Base-by-base conservation (phyloP, 2,888 invertebrate species). In the Diogma glabrata region DNA sequence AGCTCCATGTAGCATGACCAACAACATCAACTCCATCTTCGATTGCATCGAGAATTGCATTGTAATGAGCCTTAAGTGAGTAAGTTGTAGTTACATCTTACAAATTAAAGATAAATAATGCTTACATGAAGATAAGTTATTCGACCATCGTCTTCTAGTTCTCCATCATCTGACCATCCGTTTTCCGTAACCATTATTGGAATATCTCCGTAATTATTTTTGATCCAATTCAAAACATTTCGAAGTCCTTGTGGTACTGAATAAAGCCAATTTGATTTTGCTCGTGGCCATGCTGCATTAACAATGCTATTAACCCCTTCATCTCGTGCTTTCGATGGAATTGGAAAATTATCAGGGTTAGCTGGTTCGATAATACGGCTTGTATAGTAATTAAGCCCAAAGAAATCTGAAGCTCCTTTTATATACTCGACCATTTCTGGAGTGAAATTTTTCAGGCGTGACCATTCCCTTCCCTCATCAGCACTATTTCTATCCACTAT, bases 321-420 rank as follows among this genome's bases (percentile, higher is more conserved):
- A 26, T 46, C 46, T 16, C 24, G 22, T 14, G 14, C 9, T 46
- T 26, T 46, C 7, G 46, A 46, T 38, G 43, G 43, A 20, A 2
- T 10, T 4, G 5, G 16, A 16, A 16, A 38, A 14, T 9, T 5
- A 38, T 3, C 16, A n/a, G 3, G 17, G 19, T 38, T 38, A 19
- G 38, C 38, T 10, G 38, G 16, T 38, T 9, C 10, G 4, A 61
- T 59, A 43, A 46, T 52, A 2, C 61, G 55, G 3, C 64, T 60
- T 5, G 62, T 58, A 17, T 65, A 66, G 50, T 66, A 64, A 52
- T 65, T 66, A 1, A 64, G 54, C 1, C 64, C 64, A 2, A 65
- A 45, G 56, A 65, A 65, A 53, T 66, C 66, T 2, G 59, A 59
- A 16, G 64, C 55, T 6, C 62, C 60, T 51, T 38, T 38, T 16